A percentile compares a stretch with the other conserved stretches of the same genome.
phyloP scores from a whole-genome alignment of 2,113 vertebrate species.

The Sinocyclocheilus maitianheensis region DNA sequence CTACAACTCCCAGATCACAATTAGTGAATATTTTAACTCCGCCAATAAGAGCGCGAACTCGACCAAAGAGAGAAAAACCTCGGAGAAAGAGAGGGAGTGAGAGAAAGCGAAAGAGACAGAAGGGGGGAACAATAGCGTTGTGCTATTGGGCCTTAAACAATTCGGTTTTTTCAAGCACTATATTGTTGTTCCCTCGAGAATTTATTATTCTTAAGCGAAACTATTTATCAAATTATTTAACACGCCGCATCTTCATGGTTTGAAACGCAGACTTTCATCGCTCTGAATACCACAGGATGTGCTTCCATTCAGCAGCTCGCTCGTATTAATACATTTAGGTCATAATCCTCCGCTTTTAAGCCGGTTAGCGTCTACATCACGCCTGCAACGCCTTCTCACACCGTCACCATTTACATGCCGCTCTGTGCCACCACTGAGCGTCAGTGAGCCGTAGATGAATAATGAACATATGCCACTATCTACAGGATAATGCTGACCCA shows the following conservation, averaged over 20 bases:
- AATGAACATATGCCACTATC: slow-evolving; percentile 19
- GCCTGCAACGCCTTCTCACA: slow-evolving; percentile 56
- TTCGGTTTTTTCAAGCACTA: slow-evolving; percentile 1
- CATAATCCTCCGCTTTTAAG: slow-evolving; percentile 58
- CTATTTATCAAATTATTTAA: background rate
- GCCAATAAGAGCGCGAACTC: slow-evolving; percentile 57
- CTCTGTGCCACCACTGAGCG: slow-evolving; percentile 38
- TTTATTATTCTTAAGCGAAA: background rate
- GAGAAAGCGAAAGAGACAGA: slow-evolving; percentile 38
- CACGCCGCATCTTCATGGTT: background rate
- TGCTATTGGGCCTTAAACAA: slow-evolving; percentile 18
- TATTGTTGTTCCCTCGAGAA: background rate
- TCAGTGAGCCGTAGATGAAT: slow-evolving; percentile 41
- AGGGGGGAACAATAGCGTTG: slow-evolving; percentile 53
- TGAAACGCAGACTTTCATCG: background rate
- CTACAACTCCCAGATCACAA: slow-evolving; percentile 64
- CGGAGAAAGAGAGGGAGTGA: slow-evolving; percentile 30
- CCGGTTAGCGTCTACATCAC: slow-evolving; percentile 57
- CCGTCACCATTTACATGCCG: slow-evolving; percentile 41
- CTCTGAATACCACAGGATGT: background rate
- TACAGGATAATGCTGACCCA: background rate
- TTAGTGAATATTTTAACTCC: slow-evolving; percentile 46
- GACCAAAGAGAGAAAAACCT: slow-evolving; percentile 56
- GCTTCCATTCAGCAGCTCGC: slow-evolving; percentile 22
- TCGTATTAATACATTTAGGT: slow-evolving; percentile 52